phyloP scores from a whole-genome alignment of 2,113 vertebrate genomes.

The Syngnathus typhle region DNA sequence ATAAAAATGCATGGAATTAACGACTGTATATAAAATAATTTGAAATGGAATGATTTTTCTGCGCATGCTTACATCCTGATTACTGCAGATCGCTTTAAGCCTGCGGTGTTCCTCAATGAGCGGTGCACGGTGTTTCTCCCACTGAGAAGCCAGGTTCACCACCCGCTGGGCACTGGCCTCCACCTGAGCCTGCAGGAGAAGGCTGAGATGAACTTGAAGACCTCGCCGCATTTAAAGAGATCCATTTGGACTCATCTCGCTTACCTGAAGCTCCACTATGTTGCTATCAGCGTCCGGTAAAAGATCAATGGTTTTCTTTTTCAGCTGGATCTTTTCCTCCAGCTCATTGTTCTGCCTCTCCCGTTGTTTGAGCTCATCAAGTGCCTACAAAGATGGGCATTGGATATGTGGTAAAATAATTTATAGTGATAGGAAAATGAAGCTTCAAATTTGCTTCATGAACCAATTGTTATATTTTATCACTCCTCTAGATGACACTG shows the following conservation, averaged over 20 bases:
- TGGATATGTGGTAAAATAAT: no score
- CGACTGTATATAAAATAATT: neutral
- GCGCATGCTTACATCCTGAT: slow-evolving; percentile 69
- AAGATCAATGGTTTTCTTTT: slow-evolving; percentile 76
- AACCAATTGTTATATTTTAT: no score
- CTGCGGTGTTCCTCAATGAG: slow-evolving; percentile 78
- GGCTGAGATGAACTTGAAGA: neutral
- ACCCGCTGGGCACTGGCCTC: slow-evolving; percentile 80
- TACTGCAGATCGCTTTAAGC: slow-evolving; percentile 78
- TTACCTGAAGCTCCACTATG: slow-evolving; percentile 80
- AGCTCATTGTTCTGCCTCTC: slow-evolving; percentile 63
- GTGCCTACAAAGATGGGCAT: slow-evolving; percentile 59
- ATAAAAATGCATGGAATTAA: neutral
- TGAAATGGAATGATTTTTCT: neutral
- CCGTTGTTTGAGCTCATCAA: slow-evolving; percentile 70
- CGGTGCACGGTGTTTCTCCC: slow-evolving; percentile 85
- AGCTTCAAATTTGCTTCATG: no score
- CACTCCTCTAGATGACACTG: no score
- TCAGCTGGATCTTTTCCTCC: slow-evolving; percentile 71
- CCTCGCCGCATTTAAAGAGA: no score
- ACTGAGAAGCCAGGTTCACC: slow-evolving; percentile 79
- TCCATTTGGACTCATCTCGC: neutral
- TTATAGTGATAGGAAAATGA: no score
- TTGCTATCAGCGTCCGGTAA: slow-evolving; percentile 78
- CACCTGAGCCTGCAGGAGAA: slow-evolving; percentile 69